These are phyloP conservation scores for Babylonia areolata DNA, from an alignment of 1,140 invertebrate species.

Conservation along the genomic window DNA sequence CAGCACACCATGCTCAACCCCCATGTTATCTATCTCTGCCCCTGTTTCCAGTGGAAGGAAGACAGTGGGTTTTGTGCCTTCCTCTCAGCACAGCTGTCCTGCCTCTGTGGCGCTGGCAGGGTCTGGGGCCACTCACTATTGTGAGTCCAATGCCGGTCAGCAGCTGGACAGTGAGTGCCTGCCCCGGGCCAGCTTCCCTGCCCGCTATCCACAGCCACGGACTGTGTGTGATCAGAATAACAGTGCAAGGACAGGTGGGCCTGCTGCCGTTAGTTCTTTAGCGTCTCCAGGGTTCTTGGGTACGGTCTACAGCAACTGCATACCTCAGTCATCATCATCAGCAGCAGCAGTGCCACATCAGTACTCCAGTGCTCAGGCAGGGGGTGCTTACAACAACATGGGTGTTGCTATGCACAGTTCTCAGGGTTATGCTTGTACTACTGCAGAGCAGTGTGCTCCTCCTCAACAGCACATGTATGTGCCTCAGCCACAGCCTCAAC, in stretches of 20 bases:
- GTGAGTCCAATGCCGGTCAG: not conserved
- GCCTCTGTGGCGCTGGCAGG: not conserved
- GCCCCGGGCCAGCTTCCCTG: not conserved
- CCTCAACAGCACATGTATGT: constrained; percentile 35
- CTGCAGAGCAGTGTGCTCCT: not conserved
- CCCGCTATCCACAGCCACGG: not conserved
- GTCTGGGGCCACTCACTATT: not conserved
- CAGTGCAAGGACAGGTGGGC: not conserved
- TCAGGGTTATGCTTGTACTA: not conserved
- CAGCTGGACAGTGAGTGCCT: not conserved
- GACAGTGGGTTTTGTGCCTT: not conserved
- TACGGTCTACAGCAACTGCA: not conserved
- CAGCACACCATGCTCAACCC: not conserved
- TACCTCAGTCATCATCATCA: constrained; percentile 16
- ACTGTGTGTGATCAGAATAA: not conserved
- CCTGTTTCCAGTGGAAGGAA: not conserved
- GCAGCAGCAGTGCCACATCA: not conserved
- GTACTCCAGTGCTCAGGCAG: not conserved
- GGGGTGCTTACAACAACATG: not conserved
- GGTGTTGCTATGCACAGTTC: not conserved
- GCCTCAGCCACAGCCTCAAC: constrained; percentile 7
- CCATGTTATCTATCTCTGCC: not conserved
- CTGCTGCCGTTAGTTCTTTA: not conserved
- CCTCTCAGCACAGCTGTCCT: not conserved
- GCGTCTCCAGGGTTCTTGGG: not conserved